Conservation (phyloP, 2,888 invertebrate genomes). For the Bugulina stolonifera region DNA sequence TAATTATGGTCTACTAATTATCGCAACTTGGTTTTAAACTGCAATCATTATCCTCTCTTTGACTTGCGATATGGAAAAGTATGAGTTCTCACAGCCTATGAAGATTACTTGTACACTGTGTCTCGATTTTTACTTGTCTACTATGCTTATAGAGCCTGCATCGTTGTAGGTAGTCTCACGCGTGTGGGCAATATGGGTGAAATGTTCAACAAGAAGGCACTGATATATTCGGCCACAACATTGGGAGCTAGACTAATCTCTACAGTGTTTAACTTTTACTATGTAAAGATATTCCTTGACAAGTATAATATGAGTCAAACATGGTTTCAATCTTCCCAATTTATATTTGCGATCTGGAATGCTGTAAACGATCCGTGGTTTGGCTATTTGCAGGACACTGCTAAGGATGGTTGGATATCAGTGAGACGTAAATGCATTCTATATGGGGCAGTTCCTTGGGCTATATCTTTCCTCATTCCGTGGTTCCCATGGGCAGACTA, state of each 20-base stretch:
- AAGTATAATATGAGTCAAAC: constrained; percentile 49
- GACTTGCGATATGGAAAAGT: too few relatives aligned
- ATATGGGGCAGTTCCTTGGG: constrained; percentile 51
- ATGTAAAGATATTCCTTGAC: constrained; percentile 54
- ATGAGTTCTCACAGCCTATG: too few relatives aligned
- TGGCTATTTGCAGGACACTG: constrained; percentile 50
- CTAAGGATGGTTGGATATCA: constrained; percentile 41
- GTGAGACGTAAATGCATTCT: constrained; percentile 51
- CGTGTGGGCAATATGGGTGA: neutral
- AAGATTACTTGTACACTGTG: too few relatives aligned
- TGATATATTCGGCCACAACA: constrained; percentile 37
- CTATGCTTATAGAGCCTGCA: too few relatives aligned
- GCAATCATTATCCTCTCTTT: too few relatives aligned
- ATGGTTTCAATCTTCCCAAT: constrained; percentile 54
- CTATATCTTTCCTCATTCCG: constrained; percentile 48
- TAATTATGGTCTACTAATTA: too few relatives aligned
- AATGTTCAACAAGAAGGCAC: constrained; percentile 28
- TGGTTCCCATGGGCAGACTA: constrained; percentile 51
- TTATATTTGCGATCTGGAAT: constrained; percentile 55
- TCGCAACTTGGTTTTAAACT: too few relatives aligned
- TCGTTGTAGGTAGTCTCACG: too few relatives aligned
- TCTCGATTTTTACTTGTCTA: too few relatives aligned
- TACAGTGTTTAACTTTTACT: constrained; percentile 53
- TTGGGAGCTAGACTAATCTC: constrained; percentile 42
- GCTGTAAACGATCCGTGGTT: constrained; percentile 56